Conservation (phyloP, 2,888 invertebrate species). For the Cerceris rybyensis region DNA sequence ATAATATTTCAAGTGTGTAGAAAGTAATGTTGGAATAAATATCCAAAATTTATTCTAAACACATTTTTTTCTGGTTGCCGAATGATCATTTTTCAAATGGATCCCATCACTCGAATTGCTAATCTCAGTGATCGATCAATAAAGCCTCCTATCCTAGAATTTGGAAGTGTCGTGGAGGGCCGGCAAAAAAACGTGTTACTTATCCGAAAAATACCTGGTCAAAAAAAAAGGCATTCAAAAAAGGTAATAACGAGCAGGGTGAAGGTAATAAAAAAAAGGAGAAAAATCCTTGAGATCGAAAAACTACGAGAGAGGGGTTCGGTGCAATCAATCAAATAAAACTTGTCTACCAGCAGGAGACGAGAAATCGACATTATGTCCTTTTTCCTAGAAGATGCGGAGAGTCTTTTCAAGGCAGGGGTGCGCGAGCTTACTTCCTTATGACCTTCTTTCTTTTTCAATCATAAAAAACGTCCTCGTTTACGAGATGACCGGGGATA, state of each 20-base stretch:
- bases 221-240: conserved; percentile 3
- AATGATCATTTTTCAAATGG: background rate
- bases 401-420: conserved; percentile 19
- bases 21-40: background rate
- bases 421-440: conserved; percentile 23
- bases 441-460: conserved; percentile 38
- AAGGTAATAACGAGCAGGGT: conserved; percentile 1
- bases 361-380: conserved; percentile 31
- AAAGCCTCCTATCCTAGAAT: conserved; percentile 27
- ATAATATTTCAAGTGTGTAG: background rate
- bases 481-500: conserved; percentile 35
- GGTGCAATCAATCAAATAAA: conserved; percentile 48
- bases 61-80: background rate
- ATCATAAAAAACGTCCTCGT: conserved; percentile 41
- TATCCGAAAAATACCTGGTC: conserved; percentile 10
- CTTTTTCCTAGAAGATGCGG: conserved; percentile 15
- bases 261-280: conserved; percentile 19
- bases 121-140: conserved; percentile 34
- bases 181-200: background rate
- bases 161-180: conserved; percentile 18
- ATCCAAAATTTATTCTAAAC: background rate
- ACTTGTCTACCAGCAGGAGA: conserved; percentile 29
- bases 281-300: conserved; percentile 2
- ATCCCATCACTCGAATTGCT: conserved; percentile 18
- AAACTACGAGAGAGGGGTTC: conserved; percentile 16